These are phyloP conservation scores for Cheilinus undulatus DNA, from an alignment of 2,113 vertebrate genomes.

Conservation along the genomic window DNA sequence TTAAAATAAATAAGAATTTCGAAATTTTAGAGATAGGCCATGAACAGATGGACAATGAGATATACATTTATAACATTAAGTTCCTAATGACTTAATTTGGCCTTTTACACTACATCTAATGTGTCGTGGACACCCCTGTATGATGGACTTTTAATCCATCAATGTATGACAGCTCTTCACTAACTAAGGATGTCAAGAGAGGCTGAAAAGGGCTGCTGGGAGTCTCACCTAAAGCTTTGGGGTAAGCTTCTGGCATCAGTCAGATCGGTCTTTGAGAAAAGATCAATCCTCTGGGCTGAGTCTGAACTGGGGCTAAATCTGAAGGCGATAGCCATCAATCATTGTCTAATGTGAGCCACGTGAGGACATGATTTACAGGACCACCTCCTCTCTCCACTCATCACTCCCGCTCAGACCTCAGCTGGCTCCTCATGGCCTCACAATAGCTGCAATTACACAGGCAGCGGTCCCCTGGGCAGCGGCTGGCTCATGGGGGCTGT, in stretches of 20 bases:
- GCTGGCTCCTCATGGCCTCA: slow-evolving; percentile 65
- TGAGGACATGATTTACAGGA: slow-evolving; percentile 17
- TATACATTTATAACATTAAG: no score
- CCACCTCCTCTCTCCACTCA: slow-evolving; percentile 42
- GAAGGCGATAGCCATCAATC: slow-evolving; percentile 50
- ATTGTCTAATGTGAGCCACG: slow-evolving; percentile 31
- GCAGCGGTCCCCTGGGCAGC: slow-evolving; percentile 27
- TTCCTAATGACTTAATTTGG: not conserved
- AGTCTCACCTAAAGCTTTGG: not conserved
- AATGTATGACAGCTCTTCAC: not conserved
- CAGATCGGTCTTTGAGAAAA: slow-evolving; percentile 5
- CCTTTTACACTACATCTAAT: not conserved
- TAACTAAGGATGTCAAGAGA: not conserved
- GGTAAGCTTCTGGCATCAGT: slow-evolving; percentile 4
- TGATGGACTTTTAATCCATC: not conserved
- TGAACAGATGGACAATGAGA: no score
- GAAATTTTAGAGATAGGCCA: no score
- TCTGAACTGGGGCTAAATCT: not conserved
- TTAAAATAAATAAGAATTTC: no score
- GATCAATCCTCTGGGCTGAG: not conserved
- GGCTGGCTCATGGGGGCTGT: slow-evolving; percentile 53
- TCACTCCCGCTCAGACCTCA: slow-evolving; percentile 67
- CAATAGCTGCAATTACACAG: slow-evolving; percentile 79
- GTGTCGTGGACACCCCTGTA: not conserved
- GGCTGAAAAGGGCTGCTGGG: slow-evolving; percentile 3